Percentiles rank a stretch among this genome's conserved stretches.
phyloP scores from a whole-genome alignment of 2,888 invertebrate genomes.

The Ormyrus nitidulus region DNA sequence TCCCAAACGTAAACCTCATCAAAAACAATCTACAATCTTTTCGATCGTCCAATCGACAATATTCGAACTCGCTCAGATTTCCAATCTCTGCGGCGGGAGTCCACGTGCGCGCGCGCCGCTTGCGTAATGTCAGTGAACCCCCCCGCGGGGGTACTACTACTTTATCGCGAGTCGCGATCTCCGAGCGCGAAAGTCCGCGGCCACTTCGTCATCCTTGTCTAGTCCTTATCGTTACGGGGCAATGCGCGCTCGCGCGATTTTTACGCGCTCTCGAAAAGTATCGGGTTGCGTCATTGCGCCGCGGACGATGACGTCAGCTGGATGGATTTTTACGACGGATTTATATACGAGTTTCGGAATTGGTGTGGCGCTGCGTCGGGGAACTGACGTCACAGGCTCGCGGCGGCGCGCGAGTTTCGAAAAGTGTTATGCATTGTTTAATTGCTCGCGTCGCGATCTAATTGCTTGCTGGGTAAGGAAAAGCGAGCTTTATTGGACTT shows the following conservation, averaged over 20 bases:
- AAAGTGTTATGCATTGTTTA: background rate
- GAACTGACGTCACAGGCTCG: too few species aligned
- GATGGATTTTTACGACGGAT: too few species aligned
- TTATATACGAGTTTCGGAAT: too few species aligned
- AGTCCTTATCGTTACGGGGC: constrained; percentile 6
- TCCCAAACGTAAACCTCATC: too few species aligned
- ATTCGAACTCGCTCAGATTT: too few species aligned
- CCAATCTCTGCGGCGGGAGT: background rate
- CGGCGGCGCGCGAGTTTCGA: background rate
- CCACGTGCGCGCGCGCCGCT: constrained; percentile 12
- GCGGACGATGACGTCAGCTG: too few species aligned
- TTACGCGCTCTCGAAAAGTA: too few species aligned
- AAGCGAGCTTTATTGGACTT: constrained; percentile 13
- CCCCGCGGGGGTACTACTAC: background rate
- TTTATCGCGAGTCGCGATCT: background rate
- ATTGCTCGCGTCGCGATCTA: background rate
- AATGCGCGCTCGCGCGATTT: background rate
- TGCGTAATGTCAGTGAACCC: constrained; percentile 42
- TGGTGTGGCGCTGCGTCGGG: too few species aligned
- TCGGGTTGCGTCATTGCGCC: too few species aligned
- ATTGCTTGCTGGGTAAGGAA: constrained; percentile 12
- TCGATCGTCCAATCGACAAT: too few species aligned
- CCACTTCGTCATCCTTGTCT: constrained; percentile 25
- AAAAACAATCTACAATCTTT: too few species aligned
- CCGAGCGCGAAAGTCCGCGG: background rate